Base-by-base conservation (phyloP, 2,113 vertebrate species). In the Nerophis lumbriciformis region DNA sequence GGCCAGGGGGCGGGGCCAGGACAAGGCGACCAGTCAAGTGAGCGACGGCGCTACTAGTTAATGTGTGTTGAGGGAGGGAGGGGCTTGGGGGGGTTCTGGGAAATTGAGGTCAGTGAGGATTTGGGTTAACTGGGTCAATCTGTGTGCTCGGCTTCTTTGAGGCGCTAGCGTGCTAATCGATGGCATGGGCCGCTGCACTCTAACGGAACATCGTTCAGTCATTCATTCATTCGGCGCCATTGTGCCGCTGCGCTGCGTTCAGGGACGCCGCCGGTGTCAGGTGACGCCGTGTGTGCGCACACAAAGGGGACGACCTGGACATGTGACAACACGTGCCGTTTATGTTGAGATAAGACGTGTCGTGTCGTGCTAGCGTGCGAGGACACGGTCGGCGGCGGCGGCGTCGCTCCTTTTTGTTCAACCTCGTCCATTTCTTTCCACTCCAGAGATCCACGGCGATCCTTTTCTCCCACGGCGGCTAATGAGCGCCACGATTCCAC, bases 351-450 rank as follows among this genome's bases (percentile, higher is more conserved):
- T 4, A 5, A 45, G 11, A 45, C 11, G 9, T 45, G 5, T 45
- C 10, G 42, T 2, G 42, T 45, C 10, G 42, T 12, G 42, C 12
- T 0, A 3, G 28, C 19, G 19, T 19, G 19, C 19, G 19, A 19
- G 19, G 19, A 19, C 19, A 2, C 19, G 2, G 19, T 19, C 19
- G 19, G 19, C 19, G 19, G 19, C n/a, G 21, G 3, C 28, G 28
- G 1, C 28, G 28, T 28, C 28, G 28, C 4, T 28, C 28, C 28
- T 28, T 28, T 28, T 28, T 28, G 28, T 28, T 28, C 2, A 3
- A 2, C 28, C 39, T 42, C 39, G 7, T 83, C 76, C 81, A 77
- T 83, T 79, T 83, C 72, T 76, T 81, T 59, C 74, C 53, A 72
- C 74, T 63, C 73, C 53, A 5, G 74, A 85, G 72, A 81, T 59